Evolutionary conservation across 2,113 vertebrate genomes (phyloP), one percentile per base, ranked within the genome.

Genomic region (Psophia crepitans): DNA sequence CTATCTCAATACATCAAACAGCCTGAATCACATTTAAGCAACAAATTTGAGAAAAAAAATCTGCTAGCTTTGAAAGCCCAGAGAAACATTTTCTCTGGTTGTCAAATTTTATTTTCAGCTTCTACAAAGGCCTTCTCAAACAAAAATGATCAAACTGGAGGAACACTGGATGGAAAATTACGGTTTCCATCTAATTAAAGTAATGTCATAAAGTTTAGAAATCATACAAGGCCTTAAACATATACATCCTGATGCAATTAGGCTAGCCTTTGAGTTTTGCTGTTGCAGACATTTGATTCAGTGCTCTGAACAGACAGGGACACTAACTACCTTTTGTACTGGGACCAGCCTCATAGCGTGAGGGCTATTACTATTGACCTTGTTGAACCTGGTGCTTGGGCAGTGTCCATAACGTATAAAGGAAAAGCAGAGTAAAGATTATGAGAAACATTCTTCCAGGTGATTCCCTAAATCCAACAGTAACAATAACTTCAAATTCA

Each of bases 131-230:
- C 39, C 60, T 53, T 8, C 37, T 75, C 56, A 48, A 78, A 81
- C 48, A 68, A 92, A 84, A 89, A 61, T 39, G 84, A 87, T 70
- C 79, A 73, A 82, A 43, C 19, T 57, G 61, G 35, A 88, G 82
- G 87, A 84, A 87, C 43, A 68, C 35, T 49, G 79, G 78, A 6
- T 77, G 64, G 84, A 73, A 95, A 94, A 97, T 96, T 96, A 84
- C 86, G 48, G 91, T 35, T 63, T 79, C 94, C 84, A 51, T 93
- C 93, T 97, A 66, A 96, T 97, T 94, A 97, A 98, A 85, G 78
- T 85, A 78, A 82, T 89, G 78, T 74, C 86, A 95, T 81, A 79
- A 71, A 76, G 90, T 76, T 93, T 64, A 87, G 91, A 84, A 95
- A 75, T 87, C 69, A 71, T 54, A 9, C 77, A 84, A 37, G 89